phyloP scores from a whole-genome alignment of 23 tunicate species.

The Aplidium turbinatum region DNA sequence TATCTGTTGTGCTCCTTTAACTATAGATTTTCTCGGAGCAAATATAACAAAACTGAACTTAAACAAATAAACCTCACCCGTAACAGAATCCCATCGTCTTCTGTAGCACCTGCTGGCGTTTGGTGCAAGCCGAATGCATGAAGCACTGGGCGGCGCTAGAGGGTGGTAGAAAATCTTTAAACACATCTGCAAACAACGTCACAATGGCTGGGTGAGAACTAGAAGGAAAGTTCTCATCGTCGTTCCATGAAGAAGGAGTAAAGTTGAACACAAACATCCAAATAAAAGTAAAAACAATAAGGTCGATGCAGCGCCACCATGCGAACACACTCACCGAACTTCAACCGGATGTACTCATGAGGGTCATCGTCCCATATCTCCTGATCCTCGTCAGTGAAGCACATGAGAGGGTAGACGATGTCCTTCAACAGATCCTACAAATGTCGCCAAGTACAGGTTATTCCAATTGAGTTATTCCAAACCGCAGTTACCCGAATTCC shows the following conservation, averaged over 20 bases:
- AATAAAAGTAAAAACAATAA: no score
- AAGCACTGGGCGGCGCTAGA: constrained; percentile 92
- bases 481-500: no score
- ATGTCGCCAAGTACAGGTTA: no score
- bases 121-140: constrained; percentile 89
- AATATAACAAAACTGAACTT: not conserved
- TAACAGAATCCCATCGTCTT: constrained; percentile 92
- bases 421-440: constrained; percentile 67
- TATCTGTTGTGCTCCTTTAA: no score
- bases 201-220: no score
- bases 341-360: constrained; percentile 90
- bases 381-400: constrained; percentile 93
- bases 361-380: constrained; percentile 98
- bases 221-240: no score
- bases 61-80: constrained; percentile 26
- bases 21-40: no score
- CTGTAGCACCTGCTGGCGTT: constrained; percentile 90
- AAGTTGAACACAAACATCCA: no score
- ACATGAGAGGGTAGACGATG: constrained; percentile 90
- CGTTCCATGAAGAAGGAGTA: no score
- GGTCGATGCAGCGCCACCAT: no score
- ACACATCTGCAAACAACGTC: constrained; percentile 74
- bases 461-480: no score
- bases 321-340: constrained; percentile 82
- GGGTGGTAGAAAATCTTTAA: constrained; percentile 95